Base-by-base conservation (phyloP, 2,797 vertebrate genomes). In the Sebastes diaconus region DNA sequence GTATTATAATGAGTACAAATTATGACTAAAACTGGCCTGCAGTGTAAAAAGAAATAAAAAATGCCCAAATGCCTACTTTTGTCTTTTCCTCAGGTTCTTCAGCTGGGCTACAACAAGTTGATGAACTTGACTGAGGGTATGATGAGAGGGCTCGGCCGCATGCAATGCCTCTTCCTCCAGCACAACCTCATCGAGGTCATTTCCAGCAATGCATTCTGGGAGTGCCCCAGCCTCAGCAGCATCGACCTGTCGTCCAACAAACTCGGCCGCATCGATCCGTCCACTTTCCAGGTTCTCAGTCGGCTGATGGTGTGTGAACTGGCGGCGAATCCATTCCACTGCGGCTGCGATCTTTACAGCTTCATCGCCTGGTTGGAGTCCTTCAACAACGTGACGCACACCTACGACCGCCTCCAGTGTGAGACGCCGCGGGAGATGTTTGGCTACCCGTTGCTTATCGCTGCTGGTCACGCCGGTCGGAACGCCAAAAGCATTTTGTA, bases 341-440 rank as follows among this genome's bases (percentile, higher is more conserved):
- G 99, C 0, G 97, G 97, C 87, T 99, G 99, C 22, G 98, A 98
- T 79, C 97, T 99, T 54, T 98, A 97, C 1, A 94, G 96, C 85
- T 99, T 99, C 85, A 95, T 99, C 1, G 95, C 94, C 84, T 99
- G 99, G 99, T 92, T 99, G 57, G 97, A 98, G 63, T 95, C 96
- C 86, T 99, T 99, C 92, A 99, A 99, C 94, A 99, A 99, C 0
- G 97, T 99, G 70, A 99, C 99, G 29, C 98, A 98, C 93, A 99
- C 98, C 87, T 99, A 99, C 1, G 99, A 99, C 91, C 96, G 99
- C 13, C 96, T 99, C 34, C 98, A 99, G 93, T 99, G 99, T 24
- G 99, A 99, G 93, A 98, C 97, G 0, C 99, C 99, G 0, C 93
- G 97, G 0, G 98, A 99, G 85, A 97, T 99, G 4, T 97, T 97